Evolutionary conservation across 1,140 invertebrate genomes (phyloP).

Genomic region (Zaprionus camerounensis): DNA sequence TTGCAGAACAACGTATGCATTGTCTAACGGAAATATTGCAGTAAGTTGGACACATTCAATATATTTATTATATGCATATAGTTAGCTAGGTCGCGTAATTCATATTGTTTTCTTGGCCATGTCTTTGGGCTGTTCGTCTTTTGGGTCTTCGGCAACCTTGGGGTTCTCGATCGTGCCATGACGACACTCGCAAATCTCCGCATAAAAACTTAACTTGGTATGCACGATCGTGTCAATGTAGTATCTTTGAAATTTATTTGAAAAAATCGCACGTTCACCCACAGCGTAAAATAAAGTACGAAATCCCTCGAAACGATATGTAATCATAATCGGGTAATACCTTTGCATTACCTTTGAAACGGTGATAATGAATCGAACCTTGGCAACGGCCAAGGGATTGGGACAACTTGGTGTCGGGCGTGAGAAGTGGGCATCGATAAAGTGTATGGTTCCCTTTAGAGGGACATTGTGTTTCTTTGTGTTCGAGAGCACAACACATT

Average conservation of each 20-base stretch:
- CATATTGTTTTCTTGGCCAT: neutral
- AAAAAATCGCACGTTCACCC: constrained; percentile 44
- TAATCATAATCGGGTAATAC: constrained; percentile 71
- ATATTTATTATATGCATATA: neutral
- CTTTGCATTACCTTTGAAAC: constrained; percentile 52
- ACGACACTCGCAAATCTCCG: constrained; percentile 61
- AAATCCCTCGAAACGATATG: constrained; percentile 72
- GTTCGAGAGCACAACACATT: constrained; percentile 67
- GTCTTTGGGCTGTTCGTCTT: constrained; percentile 2
- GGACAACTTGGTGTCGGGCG: constrained; percentile 67
- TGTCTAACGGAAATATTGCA: constrained; percentile 85
- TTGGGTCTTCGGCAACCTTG: constrained; percentile 3
- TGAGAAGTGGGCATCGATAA: constrained; percentile 75
- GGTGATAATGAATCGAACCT: constrained; percentile 67
- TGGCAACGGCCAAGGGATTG: constrained; percentile 70
- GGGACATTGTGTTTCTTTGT: constrained; percentile 41
- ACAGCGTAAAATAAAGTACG: constrained; percentile 66
- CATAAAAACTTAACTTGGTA: constrained; percentile 62
- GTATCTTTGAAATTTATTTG: constrained; percentile 59
- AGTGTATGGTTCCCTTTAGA: constrained; percentile 58
- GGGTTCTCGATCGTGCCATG: constrained; percentile 57
- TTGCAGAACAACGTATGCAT: constrained; percentile 86
- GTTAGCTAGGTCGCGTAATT: neutral
- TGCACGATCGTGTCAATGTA: constrained; percentile 74
- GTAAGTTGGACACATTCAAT: constrained; percentile 49